phyloP scores from a whole-genome alignment of 1,140 invertebrate species.

The Neodiprion pinetum region DNA sequence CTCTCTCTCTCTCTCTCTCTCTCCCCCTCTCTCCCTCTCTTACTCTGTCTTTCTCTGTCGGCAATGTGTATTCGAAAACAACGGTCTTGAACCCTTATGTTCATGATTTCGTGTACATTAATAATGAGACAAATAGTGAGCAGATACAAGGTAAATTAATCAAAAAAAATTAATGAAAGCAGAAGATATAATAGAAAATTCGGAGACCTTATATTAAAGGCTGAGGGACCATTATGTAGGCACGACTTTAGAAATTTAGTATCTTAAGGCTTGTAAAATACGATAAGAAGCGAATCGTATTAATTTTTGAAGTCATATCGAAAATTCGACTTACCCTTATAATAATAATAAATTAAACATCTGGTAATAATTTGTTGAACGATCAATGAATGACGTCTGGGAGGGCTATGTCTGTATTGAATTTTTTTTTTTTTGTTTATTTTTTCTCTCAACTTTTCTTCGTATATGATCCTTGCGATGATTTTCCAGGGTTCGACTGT shows the following conservation, averaged over 20 bases:
- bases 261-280: not conserved
- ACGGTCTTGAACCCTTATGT: too few species aligned
- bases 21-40: too few species aligned
- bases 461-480: not conserved
- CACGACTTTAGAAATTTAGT: not conserved
- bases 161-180: not conserved
- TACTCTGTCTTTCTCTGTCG: too few species aligned
- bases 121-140: conserved; percentile 3
- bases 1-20: too few species aligned
- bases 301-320: not conserved
- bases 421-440: too few species aligned
- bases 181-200: not conserved
- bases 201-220: not conserved
- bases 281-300: not conserved
- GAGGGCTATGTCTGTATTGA: too few species aligned
- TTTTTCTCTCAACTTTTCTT: not conserved
- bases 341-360: not conserved
- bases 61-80: too few species aligned
- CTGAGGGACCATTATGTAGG: not conserved
- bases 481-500: too few species aligned
- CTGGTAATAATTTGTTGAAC: not conserved
- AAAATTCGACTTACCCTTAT: not conserved
- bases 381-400: too few species aligned
- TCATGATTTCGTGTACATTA: too few species aligned
- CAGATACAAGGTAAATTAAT: not conserved